Conservation (phyloP, 53 echinoderm and acorn worm species). For the Arbacia lixula region DNA sequence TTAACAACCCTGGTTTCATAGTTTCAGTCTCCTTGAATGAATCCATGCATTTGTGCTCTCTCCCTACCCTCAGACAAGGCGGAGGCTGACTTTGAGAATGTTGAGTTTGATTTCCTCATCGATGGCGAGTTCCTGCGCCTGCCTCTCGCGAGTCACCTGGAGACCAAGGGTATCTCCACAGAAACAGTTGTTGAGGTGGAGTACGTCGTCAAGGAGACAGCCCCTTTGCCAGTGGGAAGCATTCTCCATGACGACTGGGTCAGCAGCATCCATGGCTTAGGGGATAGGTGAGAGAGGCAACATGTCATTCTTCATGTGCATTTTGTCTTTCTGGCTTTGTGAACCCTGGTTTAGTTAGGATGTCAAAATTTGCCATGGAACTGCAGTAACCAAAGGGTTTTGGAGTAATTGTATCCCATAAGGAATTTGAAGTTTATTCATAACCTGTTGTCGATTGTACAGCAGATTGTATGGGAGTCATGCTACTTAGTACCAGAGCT, state of each 20-base stretch:
- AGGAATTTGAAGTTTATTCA: too few relatives aligned
- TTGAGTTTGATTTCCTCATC: conserved; percentile 96
- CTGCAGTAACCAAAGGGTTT: too few relatives aligned
- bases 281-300: conserved; percentile 67
- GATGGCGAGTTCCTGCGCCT: conserved; percentile 89
- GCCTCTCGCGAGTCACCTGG: conserved; percentile 80
- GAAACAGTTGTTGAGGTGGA: conserved; percentile 94
- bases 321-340: too few relatives aligned
- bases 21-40: too few relatives aligned
- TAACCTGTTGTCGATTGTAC: too few relatives aligned
- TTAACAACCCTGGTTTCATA: too few relatives aligned
- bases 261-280: conserved; percentile 75
- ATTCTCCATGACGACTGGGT: conserved; percentile 98
- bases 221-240: conserved; percentile 88
- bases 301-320: too few relatives aligned
- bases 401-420: too few relatives aligned
- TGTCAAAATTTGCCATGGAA: too few relatives aligned
- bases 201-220: conserved; percentile 89
- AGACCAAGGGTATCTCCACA: conserved; percentile 81
- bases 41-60: neutral
- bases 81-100: conserved; percentile 63
- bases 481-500: too few relatives aligned
- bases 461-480: too few relatives aligned
- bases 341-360: too few relatives aligned
- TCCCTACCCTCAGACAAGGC: conserved; percentile 54